Evolutionary conservation across 2,888 invertebrate species (phyloP).

Genomic region (Eupeodes luniger): DNA sequence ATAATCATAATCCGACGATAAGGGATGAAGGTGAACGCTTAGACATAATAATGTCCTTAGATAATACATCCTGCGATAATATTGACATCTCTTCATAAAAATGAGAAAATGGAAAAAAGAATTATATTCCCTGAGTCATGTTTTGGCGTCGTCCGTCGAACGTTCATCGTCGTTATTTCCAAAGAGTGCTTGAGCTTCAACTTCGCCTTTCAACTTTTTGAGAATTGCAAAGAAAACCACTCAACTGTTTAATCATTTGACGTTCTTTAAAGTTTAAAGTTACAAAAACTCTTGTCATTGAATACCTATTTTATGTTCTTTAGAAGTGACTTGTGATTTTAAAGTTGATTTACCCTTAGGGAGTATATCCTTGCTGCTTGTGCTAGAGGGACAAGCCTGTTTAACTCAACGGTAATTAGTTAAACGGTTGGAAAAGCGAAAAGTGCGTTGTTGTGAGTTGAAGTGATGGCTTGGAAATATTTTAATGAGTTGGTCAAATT

Average conservation of each 20-base stretch:
- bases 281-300: conserved; percentile 11
- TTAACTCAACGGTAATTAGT: conserved; percentile 47
- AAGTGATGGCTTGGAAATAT: conserved; percentile 33
- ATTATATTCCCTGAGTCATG: conserved; percentile 31
- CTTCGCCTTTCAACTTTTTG: not conserved
- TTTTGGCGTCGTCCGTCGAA: not conserved
- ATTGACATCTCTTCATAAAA: conserved; percentile 48
- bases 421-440: conserved; percentile 31
- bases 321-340: conserved; percentile 47
- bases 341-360: not conserved
- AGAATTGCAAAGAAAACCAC: not conserved
- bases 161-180: not conserved
- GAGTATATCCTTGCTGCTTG: not conserved
- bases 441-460: conserved; percentile 1
- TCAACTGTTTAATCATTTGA: conserved; percentile 29
- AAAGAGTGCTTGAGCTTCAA: not conserved
- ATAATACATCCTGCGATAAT: conserved; percentile 18
- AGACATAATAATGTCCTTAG: not conserved
- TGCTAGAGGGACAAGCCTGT: conserved; percentile 1
- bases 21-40: not conserved
- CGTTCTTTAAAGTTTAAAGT: conserved; percentile 26
- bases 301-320: not conserved
- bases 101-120: not conserved
- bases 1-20: not conserved
- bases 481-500: conserved; percentile 5